Evolutionary conservation across 37 sponge, comb jelly and placozoan species (phyloP).

Genomic region (Corticium candelabrum): DNA sequence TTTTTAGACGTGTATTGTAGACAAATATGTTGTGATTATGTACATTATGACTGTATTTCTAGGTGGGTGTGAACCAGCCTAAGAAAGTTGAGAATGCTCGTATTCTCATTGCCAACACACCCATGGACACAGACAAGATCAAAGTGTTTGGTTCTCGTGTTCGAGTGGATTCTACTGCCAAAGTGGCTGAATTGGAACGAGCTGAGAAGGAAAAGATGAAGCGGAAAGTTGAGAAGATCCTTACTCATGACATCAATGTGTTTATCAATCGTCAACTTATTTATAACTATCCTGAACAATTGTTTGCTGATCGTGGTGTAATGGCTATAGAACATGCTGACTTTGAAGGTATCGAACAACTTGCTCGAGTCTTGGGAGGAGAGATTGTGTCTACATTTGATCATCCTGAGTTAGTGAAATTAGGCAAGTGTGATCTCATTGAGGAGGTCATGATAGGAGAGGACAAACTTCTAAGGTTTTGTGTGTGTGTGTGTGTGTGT

Average conservation of each 20-base stretch:
- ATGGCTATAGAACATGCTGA: conserved; percentile 99
- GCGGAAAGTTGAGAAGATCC: conserved; percentile 85
- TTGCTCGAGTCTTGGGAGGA: conserved; percentile 78
- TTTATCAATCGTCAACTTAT: conserved; percentile 99
- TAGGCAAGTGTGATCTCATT: conserved; percentile 91
- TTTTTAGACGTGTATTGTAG: too few species aligned
- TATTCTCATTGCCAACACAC: conserved; percentile 94
- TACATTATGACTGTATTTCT: too few species aligned
- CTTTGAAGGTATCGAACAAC: conserved; percentile 95
- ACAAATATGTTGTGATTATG: too few species aligned
- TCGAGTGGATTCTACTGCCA: conserved; percentile 89
- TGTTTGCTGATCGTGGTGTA: conserved; percentile 94
- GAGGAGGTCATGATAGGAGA: conserved; percentile 98
- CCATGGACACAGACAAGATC: conserved; percentile 99
- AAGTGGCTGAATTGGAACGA: conserved; percentile 77
- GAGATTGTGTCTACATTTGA: conserved; percentile 99
- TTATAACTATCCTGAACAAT: conserved; percentile 99
- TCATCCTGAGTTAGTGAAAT: conserved; percentile 81
- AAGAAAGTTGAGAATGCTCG: conserved; percentile 86
- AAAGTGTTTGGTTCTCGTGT: conserved; percentile 91
- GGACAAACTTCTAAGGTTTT: conserved; percentile 72
- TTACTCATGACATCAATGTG: conserved; percentile 88
- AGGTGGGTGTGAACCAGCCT: conserved; percentile 95
- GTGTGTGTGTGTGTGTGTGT: conserved; percentile 5
- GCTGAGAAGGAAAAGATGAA: conserved; percentile 99